A percentile compares a stretch with the other conserved stretches of the same genome.
phyloP scores from a whole-genome alignment of 1,140 invertebrate species.

The Drosophila bocki region DNA sequence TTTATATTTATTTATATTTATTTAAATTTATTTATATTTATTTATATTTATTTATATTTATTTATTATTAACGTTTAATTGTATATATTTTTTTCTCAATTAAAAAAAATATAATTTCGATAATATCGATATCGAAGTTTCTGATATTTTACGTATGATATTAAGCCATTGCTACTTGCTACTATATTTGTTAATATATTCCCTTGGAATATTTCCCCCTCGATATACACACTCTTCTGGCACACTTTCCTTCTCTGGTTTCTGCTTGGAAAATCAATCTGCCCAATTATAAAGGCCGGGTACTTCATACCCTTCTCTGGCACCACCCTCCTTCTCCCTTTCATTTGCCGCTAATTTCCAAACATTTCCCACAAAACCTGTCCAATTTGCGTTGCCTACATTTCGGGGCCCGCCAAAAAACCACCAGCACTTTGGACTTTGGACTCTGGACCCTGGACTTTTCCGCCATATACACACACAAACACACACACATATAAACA shows the following conservation, averaged over 20 bases:
- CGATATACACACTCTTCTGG: not conserved
- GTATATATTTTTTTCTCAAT: too few species aligned
- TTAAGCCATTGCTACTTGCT: too few species aligned
- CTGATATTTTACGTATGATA: too few species aligned
- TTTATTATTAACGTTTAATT: too few species aligned
- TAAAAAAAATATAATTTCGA: too few species aligned
- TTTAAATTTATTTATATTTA: too few species aligned
- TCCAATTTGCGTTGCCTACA: conserved; percentile 19
- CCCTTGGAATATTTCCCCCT: not conserved
- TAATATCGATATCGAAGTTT: too few species aligned
- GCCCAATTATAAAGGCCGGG: not conserved
- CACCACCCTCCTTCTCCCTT: not conserved
- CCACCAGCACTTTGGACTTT: not conserved
- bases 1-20: too few species aligned
- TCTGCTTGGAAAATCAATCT: conserved; percentile 6
- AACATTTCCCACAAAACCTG: conserved; percentile 16
- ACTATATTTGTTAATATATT: not conserved
- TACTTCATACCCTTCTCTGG: not conserved
- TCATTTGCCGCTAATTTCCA: conserved; percentile 12
- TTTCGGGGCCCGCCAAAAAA: conserved; percentile 16
- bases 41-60: too few species aligned
- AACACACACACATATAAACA: not conserved
- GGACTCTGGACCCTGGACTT: not conserved
- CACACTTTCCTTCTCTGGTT: not conserved
- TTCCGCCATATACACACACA: not conserved